Evolutionary conservation across 2,797 vertebrate genomes (phyloP), one percentile per base, ranked within the genome.

Genomic region (Arnoldichthys spilopterus): DNA sequence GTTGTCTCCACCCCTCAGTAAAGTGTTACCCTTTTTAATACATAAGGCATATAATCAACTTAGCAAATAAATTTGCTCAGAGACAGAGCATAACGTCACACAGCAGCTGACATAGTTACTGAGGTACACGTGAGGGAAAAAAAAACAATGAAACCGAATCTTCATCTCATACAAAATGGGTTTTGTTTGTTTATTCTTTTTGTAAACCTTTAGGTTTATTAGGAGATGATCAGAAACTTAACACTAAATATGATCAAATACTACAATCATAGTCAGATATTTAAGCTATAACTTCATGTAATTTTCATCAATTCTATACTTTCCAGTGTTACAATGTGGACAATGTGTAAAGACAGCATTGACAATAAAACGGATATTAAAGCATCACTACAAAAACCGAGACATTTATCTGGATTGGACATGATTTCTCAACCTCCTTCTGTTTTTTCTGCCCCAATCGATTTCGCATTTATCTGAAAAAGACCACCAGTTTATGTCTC

Each of bases 321-420:
- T 78, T 79, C 78, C 76, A 82, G 73, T 75, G 77, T 77, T 78
- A 58, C 61, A 70, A 20, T 62, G 37, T 75, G 71, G 63, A n/a
- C 59, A 70, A 32, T 54, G 45, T 54, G 51, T 16, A 37, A 11
- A 16, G 45, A 71, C 59, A 68, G 53, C 9, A 75, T 16, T 16
- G 61, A 71, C 26, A 34, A 67, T 16, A 37, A 64, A 0, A 16
- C 12, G 45, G 15, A n/a, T 49, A 49, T 49, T n/a, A 51, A 28
- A 49, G 18, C 66, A 26, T 28, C 3, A 69, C 15, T 13, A 68
- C 15, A 3, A 45, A 45, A 63, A 43, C 18, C 7, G 12, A 67
- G 32, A 40, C 34, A 34, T 62, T 16, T 6, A 34, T 20, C 18
- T 20, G 26, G 26, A 30, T 28, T 28, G 26, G 13, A 37, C 34